Base-by-base conservation (phyloP, 2,888 invertebrate species). In the Diarsia dahlii region DNA sequence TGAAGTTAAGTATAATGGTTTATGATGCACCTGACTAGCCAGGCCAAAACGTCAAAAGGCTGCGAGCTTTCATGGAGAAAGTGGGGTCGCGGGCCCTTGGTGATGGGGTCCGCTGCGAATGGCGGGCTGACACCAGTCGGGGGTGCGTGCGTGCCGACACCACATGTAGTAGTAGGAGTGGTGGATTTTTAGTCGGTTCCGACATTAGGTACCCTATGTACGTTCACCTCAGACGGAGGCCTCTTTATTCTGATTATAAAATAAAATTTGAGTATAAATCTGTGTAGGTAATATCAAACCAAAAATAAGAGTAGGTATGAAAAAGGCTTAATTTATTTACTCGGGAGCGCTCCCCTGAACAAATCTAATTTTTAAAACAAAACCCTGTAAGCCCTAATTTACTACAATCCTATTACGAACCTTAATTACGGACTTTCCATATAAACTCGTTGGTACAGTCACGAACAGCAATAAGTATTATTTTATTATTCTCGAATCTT, bases 391-490 rank as follows among this genome's bases (percentile, higher is more conserved):
- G 54, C 54, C 54, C 50, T 76, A 66, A 76, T 82, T 23, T 67
- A 46, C 18, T 50, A 76, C 20, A 80, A 70, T 76, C 77, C 81
- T 81, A 54, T 68, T 81, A 81, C 2, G 20, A 54, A 13, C n/a
- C 8, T 78, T 70, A 76, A 80, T 62, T 62, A 81, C 48, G n/a
- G 13, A 23, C 12, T 64, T 58, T 58, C 54, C 20, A 56, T 63
- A n/a, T 54, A 60, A 71, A 71, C 52, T 58, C 9, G 15, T 18
- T 58, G 28, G 58, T 58, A 58, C 58, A 58, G 58, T 58, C 28
- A 18, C 18, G 0, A 28, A 0, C 28, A 58, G 58, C 9, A 18
- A 28, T 3, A 28, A 18, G 58, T 58, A 23, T 56, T 23, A 56
- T 12, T 12, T 39, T 8, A 39, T 39, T 39, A 39, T 39, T 39